phyloP scores from a whole-genome alignment of 2,888 invertebrate genomes.

The Priapulus caudatus region DNA sequence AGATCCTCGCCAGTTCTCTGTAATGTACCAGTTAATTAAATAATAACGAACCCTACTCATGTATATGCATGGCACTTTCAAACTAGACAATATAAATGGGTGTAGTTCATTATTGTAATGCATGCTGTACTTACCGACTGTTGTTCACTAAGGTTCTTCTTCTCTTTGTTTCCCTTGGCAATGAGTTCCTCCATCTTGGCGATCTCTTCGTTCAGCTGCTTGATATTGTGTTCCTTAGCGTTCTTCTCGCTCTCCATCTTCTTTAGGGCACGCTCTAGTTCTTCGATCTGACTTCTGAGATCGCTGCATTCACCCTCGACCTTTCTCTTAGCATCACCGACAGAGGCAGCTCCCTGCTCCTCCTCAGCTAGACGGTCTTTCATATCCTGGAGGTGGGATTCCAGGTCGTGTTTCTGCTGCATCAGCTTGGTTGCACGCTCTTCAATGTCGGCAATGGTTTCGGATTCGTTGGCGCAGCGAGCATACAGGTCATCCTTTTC shows the following conservation, averaged over 20 bases:
- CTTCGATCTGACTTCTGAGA: slow-evolving; percentile 57
- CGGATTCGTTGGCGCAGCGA: slow-evolving; percentile 85
- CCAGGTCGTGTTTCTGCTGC: slow-evolving; percentile 91
- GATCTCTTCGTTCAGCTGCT: slow-evolving; percentile 26
- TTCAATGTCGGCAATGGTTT: slow-evolving; percentile 75
- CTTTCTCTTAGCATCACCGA: slow-evolving; percentile 70
- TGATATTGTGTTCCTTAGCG: slow-evolving; percentile 50
- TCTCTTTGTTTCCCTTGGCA: slow-evolving; percentile 98
- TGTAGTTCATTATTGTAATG: too few species aligned
- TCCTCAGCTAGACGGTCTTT: slow-evolving; percentile 94
- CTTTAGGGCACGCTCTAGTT: neutral
- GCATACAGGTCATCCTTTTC: slow-evolving; percentile 85
- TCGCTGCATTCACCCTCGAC: slow-evolving; percentile 85
- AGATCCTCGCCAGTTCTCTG: slow-evolving; percentile 40
- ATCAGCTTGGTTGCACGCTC: slow-evolving; percentile 85
- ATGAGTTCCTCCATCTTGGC: slow-evolving; percentile 84
- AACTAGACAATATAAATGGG: too few species aligned
- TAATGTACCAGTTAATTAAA: too few species aligned
- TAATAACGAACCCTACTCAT: too few species aligned
- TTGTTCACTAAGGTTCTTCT: slow-evolving; percentile 65
- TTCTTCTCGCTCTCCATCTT: slow-evolving; percentile 85
- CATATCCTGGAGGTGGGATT: slow-evolving; percentile 82
- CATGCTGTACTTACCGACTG: neutral
- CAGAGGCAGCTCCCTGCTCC: slow-evolving; percentile 88
- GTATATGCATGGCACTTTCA: too few species aligned